Evolutionary conservation across 2,113 vertebrate genomes (phyloP).

Genomic region (Corapipo altera): DNA sequence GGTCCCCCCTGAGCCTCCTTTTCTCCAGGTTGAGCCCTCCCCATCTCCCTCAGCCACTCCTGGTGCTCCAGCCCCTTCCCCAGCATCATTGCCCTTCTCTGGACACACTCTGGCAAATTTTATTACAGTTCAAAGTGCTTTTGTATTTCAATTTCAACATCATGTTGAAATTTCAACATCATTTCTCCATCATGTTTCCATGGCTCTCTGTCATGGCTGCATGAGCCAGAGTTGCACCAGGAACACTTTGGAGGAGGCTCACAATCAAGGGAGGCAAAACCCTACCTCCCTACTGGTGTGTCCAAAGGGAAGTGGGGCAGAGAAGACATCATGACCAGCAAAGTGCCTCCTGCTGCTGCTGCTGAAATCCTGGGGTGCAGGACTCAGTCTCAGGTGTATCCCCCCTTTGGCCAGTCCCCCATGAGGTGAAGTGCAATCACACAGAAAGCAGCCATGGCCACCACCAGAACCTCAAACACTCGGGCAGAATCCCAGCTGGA

Average conservation of each 20-base stretch:
- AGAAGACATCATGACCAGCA: background rate
- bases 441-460: background rate
- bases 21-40: background rate
- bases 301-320: background rate
- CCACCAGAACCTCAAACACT: background rate
- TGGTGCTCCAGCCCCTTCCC: background rate
- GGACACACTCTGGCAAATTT: background rate
- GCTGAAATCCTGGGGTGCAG: background rate
- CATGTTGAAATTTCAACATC: rapidly evolving
- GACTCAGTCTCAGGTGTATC: background rate
- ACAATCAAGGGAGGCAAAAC: background rate
- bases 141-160: background rate
- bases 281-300: background rate
- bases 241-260: background rate
- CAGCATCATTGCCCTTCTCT: background rate
- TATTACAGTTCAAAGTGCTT: background rate
- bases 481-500: background rate
- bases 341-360: background rate
- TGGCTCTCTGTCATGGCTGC: background rate
- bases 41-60: background rate
- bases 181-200: background rate
- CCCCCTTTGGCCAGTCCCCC: rapidly evolving
- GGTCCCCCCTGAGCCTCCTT: background rate
- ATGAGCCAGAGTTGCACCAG: background rate
- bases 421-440: background rate